A percentile compares a stretch with the other conserved stretches of the same genome.
Conservation (phyloP, 2,797 vertebrate species). For the Selene dorsalis region DNA sequence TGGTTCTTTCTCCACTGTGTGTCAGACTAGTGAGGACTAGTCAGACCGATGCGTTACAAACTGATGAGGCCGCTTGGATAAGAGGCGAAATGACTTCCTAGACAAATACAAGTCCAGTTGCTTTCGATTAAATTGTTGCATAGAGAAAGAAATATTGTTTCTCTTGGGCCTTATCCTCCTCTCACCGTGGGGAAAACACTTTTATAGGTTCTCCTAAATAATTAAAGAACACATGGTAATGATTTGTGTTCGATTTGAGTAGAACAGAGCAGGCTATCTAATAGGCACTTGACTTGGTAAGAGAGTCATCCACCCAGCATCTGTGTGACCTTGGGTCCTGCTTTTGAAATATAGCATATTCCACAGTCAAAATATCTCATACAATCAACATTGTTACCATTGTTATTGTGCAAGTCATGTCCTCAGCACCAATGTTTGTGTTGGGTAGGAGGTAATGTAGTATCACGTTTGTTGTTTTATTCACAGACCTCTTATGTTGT, state of each 20-base stretch:
- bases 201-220: constrained; percentile 39
- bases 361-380: background rate
- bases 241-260: constrained; percentile 42
- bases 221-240: constrained; percentile 45
- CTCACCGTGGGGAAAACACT: constrained; percentile 14
- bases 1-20: too few species aligned
- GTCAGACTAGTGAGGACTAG: too few species aligned
- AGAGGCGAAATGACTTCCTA: too few species aligned
- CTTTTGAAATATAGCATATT: constrained; percentile 20
- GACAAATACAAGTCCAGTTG: too few species aligned
- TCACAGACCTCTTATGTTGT: background rate
- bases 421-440: background rate
- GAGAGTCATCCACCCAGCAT: constrained; percentile 6
- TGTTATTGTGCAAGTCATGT: background rate
- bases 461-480: background rate
- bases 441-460: background rate
- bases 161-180: constrained; percentile 26
- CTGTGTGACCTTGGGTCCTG: constrained; percentile 23
- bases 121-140: too few species aligned
- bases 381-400: background rate
- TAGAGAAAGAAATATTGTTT: constrained; percentile 22
- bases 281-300: constrained; percentile 28
- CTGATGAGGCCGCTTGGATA: too few species aligned
- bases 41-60: too few species aligned
- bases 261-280: constrained; percentile 20